Evolutionary conservation across 2,888 invertebrate genomes (phyloP).

Genomic region (Lepidocyrtinus sp.): DNA sequence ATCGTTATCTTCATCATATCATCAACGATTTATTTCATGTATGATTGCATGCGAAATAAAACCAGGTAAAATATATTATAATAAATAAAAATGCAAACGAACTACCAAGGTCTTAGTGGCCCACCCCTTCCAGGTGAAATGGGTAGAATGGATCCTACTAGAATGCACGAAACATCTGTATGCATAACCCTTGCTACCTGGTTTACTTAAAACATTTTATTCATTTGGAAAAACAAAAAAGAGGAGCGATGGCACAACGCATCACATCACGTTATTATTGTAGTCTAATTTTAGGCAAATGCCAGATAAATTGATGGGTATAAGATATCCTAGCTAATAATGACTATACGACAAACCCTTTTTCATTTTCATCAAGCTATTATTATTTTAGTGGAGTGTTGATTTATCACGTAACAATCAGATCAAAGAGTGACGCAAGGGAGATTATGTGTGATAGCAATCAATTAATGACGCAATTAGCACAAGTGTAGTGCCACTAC

Average conservation of each 20-base stretch:
- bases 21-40: not conserved
- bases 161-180: no score
- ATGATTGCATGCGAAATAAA: not conserved
- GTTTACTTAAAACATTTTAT: no score
- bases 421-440: slow-evolving; percentile 18
- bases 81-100: not conserved
- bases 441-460: slow-evolving; percentile 28
- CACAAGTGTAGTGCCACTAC: slow-evolving; percentile 27
- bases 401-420: slow-evolving; percentile 42
- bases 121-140: not conserved
- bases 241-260: no score
- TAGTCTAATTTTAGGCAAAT: not conserved
- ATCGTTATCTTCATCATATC: not conserved
- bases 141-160: not conserved
- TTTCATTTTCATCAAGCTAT: not conserved
- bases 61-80: not conserved
- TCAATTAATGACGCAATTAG: slow-evolving; percentile 56
- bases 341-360: not conserved
- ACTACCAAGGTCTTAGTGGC: not conserved
- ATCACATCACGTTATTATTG: no score
- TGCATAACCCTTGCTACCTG: not conserved
- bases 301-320: slow-evolving; percentile 24
- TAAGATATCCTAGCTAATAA: slow-evolving; percentile 18
- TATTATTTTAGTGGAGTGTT: slow-evolving; percentile 26
- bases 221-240: not conserved